Percentiles rank a stretch among this genome's conserved stretches.
Evolutionary conservation across 2,113 vertebrate genomes (phyloP).

Genomic region (Ptyas mucosa): DNA sequence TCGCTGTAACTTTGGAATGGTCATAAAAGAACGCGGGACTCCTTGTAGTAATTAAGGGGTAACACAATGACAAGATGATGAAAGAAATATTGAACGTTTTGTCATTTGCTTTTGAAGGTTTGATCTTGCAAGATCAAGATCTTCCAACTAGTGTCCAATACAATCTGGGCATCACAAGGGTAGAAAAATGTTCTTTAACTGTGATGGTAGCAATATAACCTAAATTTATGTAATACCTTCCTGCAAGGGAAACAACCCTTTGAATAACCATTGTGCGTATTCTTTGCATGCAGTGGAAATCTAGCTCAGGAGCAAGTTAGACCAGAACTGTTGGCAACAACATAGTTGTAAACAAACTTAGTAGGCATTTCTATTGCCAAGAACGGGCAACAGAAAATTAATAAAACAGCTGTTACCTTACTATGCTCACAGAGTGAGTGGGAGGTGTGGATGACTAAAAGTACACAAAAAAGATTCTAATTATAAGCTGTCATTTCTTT

Average conservation of each 20-base stretch:
- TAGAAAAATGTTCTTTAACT: not conserved
- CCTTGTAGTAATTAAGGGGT: not conserved
- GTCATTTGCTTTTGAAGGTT: not conserved
- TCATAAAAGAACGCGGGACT: not conserved
- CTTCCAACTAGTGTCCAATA: not conserved
- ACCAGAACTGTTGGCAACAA: not conserved
- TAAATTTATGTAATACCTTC: not conserved
- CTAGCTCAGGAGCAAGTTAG: not conserved
- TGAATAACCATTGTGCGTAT: not conserved
- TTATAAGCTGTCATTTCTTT: not conserved
- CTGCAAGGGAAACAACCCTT: not conserved
- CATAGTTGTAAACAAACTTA: not conserved
- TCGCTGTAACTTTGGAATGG: not conserved
- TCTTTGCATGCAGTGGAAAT: not conserved
- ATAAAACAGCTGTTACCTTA: slow-evolving; percentile 1
- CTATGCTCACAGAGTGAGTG: not conserved
- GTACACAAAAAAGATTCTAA: slow-evolving; percentile 5
- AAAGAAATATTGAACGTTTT: not conserved
- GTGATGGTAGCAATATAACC: not conserved
- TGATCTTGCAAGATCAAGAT: not conserved
- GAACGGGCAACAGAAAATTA: not conserved
- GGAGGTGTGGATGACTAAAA: slow-evolving; percentile 21
- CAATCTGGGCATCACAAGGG: not conserved
- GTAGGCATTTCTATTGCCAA: not conserved
- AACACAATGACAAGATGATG: not conserved